These are phyloP conservation scores for Eurosta solidaginis DNA, from an alignment of 1,140 invertebrate species.

Conservation along the genomic window DNA sequence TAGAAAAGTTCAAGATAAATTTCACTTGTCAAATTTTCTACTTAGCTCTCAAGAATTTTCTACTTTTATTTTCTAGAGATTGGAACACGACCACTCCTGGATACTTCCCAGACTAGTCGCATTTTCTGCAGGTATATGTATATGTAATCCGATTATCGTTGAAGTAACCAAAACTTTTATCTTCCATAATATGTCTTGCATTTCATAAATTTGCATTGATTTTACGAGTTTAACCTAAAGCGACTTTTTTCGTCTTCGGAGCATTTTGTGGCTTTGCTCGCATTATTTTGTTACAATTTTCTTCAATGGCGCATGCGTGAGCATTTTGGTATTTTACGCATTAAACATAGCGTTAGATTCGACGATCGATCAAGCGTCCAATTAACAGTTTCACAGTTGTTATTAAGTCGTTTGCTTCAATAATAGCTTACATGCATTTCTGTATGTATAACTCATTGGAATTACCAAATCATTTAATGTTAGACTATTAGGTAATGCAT, in stretches of 20 bases:
- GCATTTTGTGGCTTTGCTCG: not conserved
- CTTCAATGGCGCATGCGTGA: conserved; percentile 13
- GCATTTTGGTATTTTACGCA: not conserved
- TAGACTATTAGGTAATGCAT: conserved; percentile 17
- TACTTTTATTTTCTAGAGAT: too few species aligned
- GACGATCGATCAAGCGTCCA: conserved; percentile 18
- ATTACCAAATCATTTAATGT: not conserved
- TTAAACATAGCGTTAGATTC: not conserved
- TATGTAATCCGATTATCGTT: not conserved
- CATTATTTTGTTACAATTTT: not conserved
- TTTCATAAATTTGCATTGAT: not conserved
- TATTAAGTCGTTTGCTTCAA: conserved; percentile 22
- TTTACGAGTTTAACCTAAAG: not conserved
- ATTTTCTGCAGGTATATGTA: too few species aligned
- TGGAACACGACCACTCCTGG: too few species aligned
- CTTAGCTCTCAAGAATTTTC: too few species aligned
- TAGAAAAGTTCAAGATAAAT: too few species aligned
- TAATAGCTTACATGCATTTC: not conserved
- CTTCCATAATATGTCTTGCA: not conserved
- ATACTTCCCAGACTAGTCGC: too few species aligned
- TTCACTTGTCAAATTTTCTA: too few species aligned
- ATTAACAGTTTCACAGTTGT: conserved; percentile 26
- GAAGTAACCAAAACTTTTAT: not conserved
- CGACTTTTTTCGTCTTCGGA: not conserved
- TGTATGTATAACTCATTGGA: not conserved